Percentiles rank a stretch among this genome's conserved stretches.
Conservation (phyloP, 1,140 invertebrate species). For the Drosophila rufa region DNA sequence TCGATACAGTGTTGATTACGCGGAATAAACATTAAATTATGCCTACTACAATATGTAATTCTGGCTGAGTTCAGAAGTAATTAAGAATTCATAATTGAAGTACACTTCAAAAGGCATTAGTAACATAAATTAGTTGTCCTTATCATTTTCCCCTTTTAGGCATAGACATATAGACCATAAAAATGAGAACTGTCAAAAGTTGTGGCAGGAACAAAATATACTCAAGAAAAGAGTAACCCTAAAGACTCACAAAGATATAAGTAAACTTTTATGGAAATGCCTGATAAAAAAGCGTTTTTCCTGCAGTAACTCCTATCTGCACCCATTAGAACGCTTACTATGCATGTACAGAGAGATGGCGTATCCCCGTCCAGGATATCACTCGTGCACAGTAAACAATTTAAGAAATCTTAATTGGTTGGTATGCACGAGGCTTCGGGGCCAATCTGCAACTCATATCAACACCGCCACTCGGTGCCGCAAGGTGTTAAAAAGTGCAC, state of each 20-base stretch:
- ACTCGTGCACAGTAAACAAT: slow-evolving; percentile 5
- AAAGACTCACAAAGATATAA: neutral
- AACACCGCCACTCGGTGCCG: slow-evolving; percentile 16
- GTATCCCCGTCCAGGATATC: neutral
- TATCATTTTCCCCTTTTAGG: too few relatives aligned
- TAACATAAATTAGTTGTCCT: neutral
- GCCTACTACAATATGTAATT: too few relatives aligned
- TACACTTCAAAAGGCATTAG: neutral
- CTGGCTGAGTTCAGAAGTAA: too few relatives aligned
- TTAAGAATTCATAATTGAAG: neutral
- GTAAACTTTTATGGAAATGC: neutral
- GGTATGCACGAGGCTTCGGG: neutral
- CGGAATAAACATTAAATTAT: neutral
- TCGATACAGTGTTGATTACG: slow-evolving; percentile 1
- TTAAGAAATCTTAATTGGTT: slow-evolving; percentile 51
- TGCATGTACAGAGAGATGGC: neutral
- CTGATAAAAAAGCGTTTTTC: too few relatives aligned
- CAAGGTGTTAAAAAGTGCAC: slow-evolving; percentile 58
- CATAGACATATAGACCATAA: too few relatives aligned
- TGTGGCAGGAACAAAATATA: neutral
- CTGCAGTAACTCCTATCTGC: neutral
- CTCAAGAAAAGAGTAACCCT: neutral
- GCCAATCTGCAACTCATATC: slow-evolving; percentile 30
- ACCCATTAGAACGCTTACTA: neutral
- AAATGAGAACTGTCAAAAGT: too few relatives aligned